These are phyloP conservation scores for Caenorhabditis japonica DNA, from an alignment of 2,888 invertebrate species.

Conservation along the genomic window DNA sequence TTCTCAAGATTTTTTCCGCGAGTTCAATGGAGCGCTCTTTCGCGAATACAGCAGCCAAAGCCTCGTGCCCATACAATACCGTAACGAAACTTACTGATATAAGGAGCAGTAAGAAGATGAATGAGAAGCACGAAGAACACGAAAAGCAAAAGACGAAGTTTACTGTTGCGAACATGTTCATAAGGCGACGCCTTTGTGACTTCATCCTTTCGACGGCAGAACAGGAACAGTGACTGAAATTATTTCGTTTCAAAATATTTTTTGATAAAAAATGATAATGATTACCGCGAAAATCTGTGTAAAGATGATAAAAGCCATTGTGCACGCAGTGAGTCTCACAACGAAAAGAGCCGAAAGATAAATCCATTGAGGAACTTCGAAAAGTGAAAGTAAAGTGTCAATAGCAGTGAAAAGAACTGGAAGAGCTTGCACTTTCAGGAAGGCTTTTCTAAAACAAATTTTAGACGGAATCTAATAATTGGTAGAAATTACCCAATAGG, in stretches of 20 bases:
- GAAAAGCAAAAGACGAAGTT: conserved; percentile 40
- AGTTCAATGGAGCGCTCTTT: too few species aligned
- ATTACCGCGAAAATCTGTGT: conserved; percentile 52
- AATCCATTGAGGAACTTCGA: conserved; percentile 31
- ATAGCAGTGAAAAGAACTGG: conserved; percentile 47
- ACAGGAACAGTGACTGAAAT: conserved; percentile 44
- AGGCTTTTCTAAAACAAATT: conserved; percentile 25
- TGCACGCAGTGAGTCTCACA: conserved; percentile 38
- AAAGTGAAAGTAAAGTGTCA: conserved; percentile 47
- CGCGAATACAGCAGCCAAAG: too few species aligned
- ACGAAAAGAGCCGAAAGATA: conserved; percentile 22
- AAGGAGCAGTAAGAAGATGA: conserved; percentile 33
- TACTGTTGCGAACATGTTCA: conserved; percentile 46
- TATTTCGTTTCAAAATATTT: too few species aligned
- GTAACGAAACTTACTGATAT: conserved; percentile 37
- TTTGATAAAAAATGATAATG: neutral
- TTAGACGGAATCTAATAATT: neutral
- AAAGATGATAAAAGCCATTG: conserved; percentile 28
- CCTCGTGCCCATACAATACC: too few species aligned
- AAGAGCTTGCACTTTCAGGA: conserved; percentile 40
- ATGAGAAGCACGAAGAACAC: conserved; percentile 33
- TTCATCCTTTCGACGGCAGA: conserved; percentile 46
- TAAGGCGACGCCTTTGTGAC: conserved; percentile 43
- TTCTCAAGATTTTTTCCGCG: too few species aligned
- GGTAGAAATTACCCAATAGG: conserved; percentile 35